Percentiles rank a stretch among this genome's conserved stretches.
Conservation (phyloP, 1,140 invertebrate species). For the Lordiphosa mommai region DNA sequence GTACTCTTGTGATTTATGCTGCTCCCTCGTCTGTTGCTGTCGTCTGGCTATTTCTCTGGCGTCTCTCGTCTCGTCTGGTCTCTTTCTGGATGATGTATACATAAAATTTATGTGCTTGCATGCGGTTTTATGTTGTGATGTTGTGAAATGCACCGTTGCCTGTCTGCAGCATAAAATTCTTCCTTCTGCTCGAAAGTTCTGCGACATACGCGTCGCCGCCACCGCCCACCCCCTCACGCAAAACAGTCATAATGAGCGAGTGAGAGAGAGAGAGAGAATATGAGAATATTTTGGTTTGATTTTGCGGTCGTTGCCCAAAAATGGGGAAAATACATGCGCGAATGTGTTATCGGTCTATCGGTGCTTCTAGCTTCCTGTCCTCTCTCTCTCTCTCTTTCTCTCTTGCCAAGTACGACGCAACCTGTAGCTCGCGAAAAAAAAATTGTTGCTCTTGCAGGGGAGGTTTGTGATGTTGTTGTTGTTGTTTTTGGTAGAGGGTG, state of each 20-base stretch:
- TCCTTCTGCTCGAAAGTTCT: conserved; percentile 44
- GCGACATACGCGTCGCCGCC: conserved; percentile 19
- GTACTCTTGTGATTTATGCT: conserved; percentile 12
- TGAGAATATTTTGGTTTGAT: conserved; percentile 42
- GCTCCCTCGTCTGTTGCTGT: conserved; percentile 18
- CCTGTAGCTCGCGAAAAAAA: conserved; percentile 42
- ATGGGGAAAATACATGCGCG: conserved; percentile 56
- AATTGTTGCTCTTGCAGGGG: conserved; percentile 51
- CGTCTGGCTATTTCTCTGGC: conserved; percentile 48
- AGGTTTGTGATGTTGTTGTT: conserved; percentile 19
- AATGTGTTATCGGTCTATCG: conserved; percentile 38
- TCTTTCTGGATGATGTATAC: conserved; percentile 21
- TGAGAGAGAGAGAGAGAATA: not conserved
- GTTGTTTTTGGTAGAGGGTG: conserved; percentile 10
- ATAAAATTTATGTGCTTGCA: conserved; percentile 28
- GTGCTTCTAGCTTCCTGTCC: conserved; percentile 42
- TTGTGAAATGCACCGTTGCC: conserved; percentile 19
- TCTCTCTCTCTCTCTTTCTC: conserved; percentile 28
- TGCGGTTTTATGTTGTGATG: conserved; percentile 36
- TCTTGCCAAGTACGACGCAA: conserved; percentile 25
- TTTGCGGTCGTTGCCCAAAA: conserved; percentile 67
- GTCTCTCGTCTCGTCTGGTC: conserved; percentile 7
- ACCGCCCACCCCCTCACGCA: conserved; percentile 4
- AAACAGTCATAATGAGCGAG: not conserved
- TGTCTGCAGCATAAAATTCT: conserved; percentile 40